Conservation (phyloP, 2,797 vertebrate genomes). For the Anas capensis region DNA sequence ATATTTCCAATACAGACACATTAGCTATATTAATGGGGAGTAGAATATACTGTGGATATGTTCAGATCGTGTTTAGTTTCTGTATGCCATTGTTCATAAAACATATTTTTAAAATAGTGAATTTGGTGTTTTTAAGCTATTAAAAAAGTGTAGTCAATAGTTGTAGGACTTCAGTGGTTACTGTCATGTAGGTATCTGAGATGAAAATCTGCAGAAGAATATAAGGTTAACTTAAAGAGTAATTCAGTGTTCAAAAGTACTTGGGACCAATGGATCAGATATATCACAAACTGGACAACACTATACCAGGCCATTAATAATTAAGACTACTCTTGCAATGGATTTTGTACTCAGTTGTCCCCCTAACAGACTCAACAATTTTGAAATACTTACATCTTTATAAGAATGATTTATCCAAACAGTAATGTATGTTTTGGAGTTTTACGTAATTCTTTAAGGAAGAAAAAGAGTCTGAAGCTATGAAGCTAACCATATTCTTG, state of each 20-base stretch:
- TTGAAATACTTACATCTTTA: not conserved
- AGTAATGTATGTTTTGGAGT: not conserved
- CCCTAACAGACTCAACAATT: not conserved
- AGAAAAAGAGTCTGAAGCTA: not conserved
- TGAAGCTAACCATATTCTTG: not conserved
- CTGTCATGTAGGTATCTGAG: fast-evolving
- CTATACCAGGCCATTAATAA: fast-evolving
- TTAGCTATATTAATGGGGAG: not conserved
- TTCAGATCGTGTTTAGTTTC: not conserved
- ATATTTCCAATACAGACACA: not conserved
- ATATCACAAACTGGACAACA: not conserved
- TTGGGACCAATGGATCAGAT: not conserved
- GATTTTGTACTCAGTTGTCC: not conserved
- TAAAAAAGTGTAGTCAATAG: fast-evolving
- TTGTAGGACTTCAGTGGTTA: not conserved
- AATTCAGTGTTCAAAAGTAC: not conserved
- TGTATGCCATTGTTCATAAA: not conserved
- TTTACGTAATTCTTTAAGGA: not conserved
- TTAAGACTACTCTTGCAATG: not conserved
- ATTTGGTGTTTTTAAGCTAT: not conserved
- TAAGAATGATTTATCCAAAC: not conserved
- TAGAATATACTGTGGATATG: not conserved
- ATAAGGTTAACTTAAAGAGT: not conserved
- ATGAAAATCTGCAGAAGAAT: not conserved
- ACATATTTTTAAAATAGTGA: not conserved